Evolutionary conservation across 2,113 vertebrate genomes (phyloP).

Genomic region (Triplophysa tibetana): DNA sequence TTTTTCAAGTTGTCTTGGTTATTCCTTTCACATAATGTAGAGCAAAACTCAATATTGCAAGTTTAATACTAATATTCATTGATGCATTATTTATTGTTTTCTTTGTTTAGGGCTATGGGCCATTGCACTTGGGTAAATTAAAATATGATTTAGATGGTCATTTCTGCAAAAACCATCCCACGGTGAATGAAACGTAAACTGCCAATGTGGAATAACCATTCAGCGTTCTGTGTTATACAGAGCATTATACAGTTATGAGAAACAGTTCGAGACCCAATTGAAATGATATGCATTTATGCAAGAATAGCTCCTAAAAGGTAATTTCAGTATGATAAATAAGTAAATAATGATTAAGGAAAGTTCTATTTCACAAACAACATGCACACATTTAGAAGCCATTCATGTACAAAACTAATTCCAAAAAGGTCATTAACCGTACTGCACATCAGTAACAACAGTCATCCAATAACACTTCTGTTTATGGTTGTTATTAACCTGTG

Average conservation of each 20-base stretch:
- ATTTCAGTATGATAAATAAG: not conserved
- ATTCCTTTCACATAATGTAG: slow-evolving; percentile 14
- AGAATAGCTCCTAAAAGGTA: slow-evolving; percentile 21
- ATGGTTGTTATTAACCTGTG: not conserved
- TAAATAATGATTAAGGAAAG: slow-evolving; percentile 3
- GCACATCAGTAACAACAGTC: slow-evolving; percentile 11
- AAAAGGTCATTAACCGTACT: slow-evolving; percentile 2
- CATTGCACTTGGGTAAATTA: slow-evolving; percentile 14
- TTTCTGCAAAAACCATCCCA: slow-evolving; percentile 2
- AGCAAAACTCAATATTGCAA: slow-evolving; percentile 27
- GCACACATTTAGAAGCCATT: slow-evolving; percentile 5
- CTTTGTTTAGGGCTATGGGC: not conserved
- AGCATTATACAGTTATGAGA: not conserved
- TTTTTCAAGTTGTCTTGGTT: not conserved
- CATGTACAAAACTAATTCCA: not conserved
- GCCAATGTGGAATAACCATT: slow-evolving; percentile 5
- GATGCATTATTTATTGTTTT: slow-evolving; percentile 25
- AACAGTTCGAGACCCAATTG: not conserved
- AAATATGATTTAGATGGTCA: slow-evolving; percentile 15
- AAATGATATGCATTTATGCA: slow-evolving; percentile 3
- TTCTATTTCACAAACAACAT: slow-evolving; percentile 4
- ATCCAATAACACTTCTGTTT: slow-evolving; percentile 13
- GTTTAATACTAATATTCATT: slow-evolving; percentile 12
- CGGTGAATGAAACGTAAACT: slow-evolving; percentile 22
- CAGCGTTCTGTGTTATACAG: not conserved